Evolutionary conservation across 2,113 vertebrate genomes (phyloP).

Genomic region (Panthera uncia): DNA sequence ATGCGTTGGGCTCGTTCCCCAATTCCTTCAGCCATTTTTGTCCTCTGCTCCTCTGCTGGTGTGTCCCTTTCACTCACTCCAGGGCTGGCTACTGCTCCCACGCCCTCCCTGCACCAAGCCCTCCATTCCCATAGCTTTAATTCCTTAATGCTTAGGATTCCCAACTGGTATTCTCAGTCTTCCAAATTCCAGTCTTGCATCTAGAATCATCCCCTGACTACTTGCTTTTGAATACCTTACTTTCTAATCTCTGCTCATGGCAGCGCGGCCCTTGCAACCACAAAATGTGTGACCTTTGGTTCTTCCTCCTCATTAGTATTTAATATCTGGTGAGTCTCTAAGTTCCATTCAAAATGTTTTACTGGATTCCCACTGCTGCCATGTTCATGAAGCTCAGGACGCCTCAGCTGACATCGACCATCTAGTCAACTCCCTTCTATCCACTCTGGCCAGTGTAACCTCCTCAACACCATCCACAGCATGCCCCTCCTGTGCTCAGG

Average conservation of each 20-base stretch:
- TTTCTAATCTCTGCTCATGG: not conserved
- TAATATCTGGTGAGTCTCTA: not conserved
- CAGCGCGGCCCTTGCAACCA: not conserved
- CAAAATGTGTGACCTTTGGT: not conserved
- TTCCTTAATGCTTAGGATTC: not conserved
- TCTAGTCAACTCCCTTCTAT: not conserved
- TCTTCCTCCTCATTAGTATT: not conserved
- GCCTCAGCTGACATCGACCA: not conserved
- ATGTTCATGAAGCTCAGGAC: not conserved
- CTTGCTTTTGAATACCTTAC: not conserved
- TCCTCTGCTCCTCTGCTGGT: not conserved
- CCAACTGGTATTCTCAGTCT: not conserved
- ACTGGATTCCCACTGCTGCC: not conserved
- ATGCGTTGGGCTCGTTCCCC: rapidly evolving
- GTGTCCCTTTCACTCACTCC: not conserved
- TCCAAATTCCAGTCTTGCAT: not conserved
- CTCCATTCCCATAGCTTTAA: not conserved
- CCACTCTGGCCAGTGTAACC: not conserved
- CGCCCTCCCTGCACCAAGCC: not conserved
- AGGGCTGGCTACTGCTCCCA: not conserved
- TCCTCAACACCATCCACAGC: not conserved
- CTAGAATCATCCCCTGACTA: not conserved
- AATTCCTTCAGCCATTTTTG: not conserved
- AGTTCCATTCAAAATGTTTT: not conserved
- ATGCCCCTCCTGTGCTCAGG: not conserved